phyloP scores from a whole-genome alignment of 2,113 vertebrate species.

The Acanthisitta chloris region DNA sequence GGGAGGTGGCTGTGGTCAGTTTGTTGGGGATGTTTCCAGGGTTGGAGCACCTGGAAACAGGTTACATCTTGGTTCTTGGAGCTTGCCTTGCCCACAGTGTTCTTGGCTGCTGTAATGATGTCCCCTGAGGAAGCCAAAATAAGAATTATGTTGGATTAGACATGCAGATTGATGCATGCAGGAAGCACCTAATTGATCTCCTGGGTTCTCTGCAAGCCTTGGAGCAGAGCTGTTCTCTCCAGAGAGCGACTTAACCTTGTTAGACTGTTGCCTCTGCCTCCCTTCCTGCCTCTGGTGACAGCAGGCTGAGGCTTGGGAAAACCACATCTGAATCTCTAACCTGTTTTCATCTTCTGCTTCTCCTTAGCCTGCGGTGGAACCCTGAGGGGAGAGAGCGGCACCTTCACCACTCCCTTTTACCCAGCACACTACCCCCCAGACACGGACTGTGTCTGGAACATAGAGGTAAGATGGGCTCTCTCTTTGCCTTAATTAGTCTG shows the following conservation, averaged over 20 bases:
- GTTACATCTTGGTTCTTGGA: not conserved
- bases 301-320: not conserved
- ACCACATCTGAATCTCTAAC: not conserved
- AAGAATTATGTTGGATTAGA: not conserved
- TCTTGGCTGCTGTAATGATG: not conserved
- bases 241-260: not conserved
- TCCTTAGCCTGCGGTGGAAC: slow-evolving; percentile 73
- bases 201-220: not conserved
- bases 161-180: not conserved
- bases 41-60: not conserved
- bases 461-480: slow-evolving; percentile 74
- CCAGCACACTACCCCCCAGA: slow-evolving; percentile 87
- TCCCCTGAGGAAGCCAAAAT: not conserved
- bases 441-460: slow-evolving; percentile 81
- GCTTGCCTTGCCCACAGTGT: not conserved
- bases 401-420: slow-evolving; percentile 84
- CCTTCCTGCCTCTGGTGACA: not conserved
- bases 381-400: slow-evolving; percentile 68
- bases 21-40: not conserved
- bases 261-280: not conserved
- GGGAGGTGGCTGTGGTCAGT: not conserved
- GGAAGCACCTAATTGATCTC: not conserved
- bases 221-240: not conserved
- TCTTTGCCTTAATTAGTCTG: not conserved
- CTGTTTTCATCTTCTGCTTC: not conserved